Base-by-base conservation (phyloP, 2,113 vertebrate genomes). In the Vanacampus margaritifer region DNA sequence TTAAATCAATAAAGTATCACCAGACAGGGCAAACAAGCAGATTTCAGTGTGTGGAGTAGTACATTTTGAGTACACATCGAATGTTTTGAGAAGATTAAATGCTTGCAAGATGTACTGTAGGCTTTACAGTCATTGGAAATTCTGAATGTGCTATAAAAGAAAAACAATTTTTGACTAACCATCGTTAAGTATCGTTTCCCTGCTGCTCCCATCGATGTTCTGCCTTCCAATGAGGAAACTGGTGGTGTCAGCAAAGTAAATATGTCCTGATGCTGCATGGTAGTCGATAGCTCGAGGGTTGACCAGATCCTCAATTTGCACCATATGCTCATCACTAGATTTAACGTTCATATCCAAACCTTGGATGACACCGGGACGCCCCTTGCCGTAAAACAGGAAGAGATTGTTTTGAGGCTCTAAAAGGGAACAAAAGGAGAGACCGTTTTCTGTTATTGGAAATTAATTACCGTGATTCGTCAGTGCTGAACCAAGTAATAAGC, bases 351-450 rank as follows among this genome's bases (percentile, higher is more conserved):
- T 84, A 72, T 98, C 96, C 92, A 99, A 92, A 54, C 95, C 96
- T 50, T 94, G 91, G 75, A 99, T 95, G 72, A 98, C 94, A 78
- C 97, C 97, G 0, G 97, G 96, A 51, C 97, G 93, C 11, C 97
- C 97, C 90, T 99, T 99, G 26, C 97, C 97, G 81, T 98, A 99
- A 91, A 99, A 98, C 64, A 99, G 94, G 90, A 98, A 99, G 81
- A 98, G 90, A 79, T 98, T 94, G 79, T 93, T 96, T 89, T 96
- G 98, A 36, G 96, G 96, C 89, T 94, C 97, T 99, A n/a, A n/a
- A n/a, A 89, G 46, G 81, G 80, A 88, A 86, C 91, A 90, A 93
- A 89, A 91, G 79, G 67, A 79, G 32, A 73, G 67, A 76, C 1
- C 39, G 6, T 62, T 83, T 71, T 86, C 69, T 78, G 58, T 77